Evolutionary conservation across 1,140 invertebrate species (phyloP).

Genomic region (Anadara kagoshimensis): DNA sequence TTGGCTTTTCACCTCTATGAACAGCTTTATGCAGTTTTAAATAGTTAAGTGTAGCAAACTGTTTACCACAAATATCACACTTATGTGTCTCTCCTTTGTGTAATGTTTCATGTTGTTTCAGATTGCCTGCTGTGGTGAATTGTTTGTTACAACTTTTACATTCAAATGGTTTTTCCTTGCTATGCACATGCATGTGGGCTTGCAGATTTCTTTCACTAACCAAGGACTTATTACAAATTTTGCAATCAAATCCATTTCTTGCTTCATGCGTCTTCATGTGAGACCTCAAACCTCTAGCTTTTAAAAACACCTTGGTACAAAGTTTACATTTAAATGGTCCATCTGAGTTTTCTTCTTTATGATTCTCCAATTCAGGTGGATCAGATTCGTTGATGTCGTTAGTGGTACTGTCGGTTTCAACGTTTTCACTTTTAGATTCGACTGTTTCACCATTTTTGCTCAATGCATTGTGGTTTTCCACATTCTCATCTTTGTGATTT

Average conservation of each 20-base stretch:
- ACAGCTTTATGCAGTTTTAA: background rate
- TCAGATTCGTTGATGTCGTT: background rate
- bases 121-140: background rate
- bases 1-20: background rate
- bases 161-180: background rate
- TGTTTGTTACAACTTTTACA: background rate
- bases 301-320: background rate
- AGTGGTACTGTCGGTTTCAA: too few species aligned
- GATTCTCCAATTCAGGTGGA: background rate
- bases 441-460: too few species aligned
- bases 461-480: too few species aligned
- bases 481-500: too few species aligned
- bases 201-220: background rate
- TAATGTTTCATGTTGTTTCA: background rate
- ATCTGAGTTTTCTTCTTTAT: background rate
- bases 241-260: background rate
- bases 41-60: background rate
- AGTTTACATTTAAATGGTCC: background rate
- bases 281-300: background rate
- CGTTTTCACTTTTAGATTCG: too few species aligned
- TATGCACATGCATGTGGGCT: background rate
- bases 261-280: background rate
- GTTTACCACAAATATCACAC: background rate
- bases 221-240: background rate
- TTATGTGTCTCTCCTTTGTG: background rate